Evolutionary conservation across 2,113 vertebrate species (phyloP), one percentile per base, ranked within the genome.

Genomic region (Otocyon megalotis): DNA sequence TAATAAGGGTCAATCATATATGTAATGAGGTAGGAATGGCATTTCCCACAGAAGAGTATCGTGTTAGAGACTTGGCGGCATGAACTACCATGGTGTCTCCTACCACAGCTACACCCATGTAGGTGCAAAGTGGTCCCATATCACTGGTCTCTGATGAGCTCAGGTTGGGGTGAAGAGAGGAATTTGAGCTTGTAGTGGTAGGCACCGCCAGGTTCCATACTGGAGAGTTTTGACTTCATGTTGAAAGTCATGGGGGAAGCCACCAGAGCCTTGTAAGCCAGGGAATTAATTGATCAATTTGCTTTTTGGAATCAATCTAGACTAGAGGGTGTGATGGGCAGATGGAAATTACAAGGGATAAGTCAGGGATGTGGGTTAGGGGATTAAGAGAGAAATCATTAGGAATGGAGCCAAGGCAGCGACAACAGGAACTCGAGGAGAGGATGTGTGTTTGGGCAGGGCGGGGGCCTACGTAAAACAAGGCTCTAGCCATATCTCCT

Each of bases 311-410:
- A 89, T 93, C 93, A 79, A 43, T 86, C 56, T 89, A 14, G 50
- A 79, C 50, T 76, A 53, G 86, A 88, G 83, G 72, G 79, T 89
- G 72, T 96, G 96, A 97, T 60, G 80, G 95, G 62, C 93, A 95
- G 95, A 90, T 96, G 93, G 93, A 83, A 97, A 97, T 91, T 83
- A 96, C 67, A 92, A 72, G 92, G 88, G 89, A 80, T 65, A 96
- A 96, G 77, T 86, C 48, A 88, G 50, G 69, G 37, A 87, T 87
- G 67, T 74, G 87, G 74, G 58, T 77, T 65, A 86, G 60, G 67
- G 72, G 71, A 24, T 26, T 83, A 10, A 28, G 62, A 97, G 92
- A 94, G 62, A 97, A 90, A 96, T 94, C 91, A 97, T 92, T 94
- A 89, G 97, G 92, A 80, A 37, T 17, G 22, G 65, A 93, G 97